A percentile compares a stretch with the other conserved stretches of the same genome.
Conservation (phyloP, 2,888 invertebrate species). For the Allolobophora icterica region DNA sequence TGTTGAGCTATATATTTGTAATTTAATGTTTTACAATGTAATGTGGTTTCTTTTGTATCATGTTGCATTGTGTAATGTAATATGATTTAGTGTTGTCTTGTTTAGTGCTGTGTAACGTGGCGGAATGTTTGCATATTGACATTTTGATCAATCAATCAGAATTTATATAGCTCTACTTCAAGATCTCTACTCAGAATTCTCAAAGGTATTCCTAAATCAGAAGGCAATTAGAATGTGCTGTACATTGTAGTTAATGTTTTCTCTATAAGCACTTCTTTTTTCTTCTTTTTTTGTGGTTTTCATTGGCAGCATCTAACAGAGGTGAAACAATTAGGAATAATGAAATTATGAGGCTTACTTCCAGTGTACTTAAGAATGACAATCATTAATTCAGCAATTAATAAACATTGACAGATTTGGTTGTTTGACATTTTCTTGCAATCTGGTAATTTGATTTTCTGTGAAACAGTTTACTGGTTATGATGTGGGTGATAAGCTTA, state of each 20-base stretch:
- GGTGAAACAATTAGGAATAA: background rate
- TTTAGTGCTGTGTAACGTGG: too few relatives aligned
- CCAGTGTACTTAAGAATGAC: background rate
- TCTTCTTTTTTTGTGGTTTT: background rate
- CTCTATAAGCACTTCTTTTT: background rate
- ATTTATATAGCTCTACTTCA: too few relatives aligned
- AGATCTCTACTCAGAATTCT: background rate
- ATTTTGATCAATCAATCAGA: too few relatives aligned
- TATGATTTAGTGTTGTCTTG: background rate
- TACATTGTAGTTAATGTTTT: background rate
- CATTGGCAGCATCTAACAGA: background rate
- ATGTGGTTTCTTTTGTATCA: background rate
- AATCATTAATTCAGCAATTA: background rate
- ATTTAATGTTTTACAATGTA: background rate
- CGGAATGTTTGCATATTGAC: background rate
- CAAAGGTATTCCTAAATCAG: background rate
- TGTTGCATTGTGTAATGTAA: background rate
- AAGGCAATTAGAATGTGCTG: background rate
- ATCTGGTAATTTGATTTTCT: background rate
- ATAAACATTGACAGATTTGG: background rate
- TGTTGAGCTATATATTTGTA: background rate
- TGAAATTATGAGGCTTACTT: background rate
- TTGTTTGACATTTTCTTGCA: background rate
- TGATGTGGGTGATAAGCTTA: slow-evolving; percentile 62
- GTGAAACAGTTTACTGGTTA: slow-evolving; percentile 61